Base-by-base conservation (phyloP, 2,113 vertebrate genomes). In the Psilopogon haemacephalus region DNA sequence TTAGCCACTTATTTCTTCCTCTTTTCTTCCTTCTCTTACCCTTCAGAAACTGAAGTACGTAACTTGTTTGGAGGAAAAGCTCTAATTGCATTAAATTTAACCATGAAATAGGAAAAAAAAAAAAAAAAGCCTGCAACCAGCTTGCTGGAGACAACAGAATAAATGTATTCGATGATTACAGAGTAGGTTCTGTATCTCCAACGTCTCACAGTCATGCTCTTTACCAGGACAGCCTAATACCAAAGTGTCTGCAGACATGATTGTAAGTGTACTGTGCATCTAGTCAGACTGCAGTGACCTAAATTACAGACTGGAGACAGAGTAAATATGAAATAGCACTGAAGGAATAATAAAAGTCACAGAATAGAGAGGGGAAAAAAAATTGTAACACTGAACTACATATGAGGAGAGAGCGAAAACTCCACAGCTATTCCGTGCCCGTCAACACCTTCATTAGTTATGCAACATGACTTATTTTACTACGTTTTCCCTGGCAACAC, bases 111-210 rank as follows among this genome's bases (percentile, higher is more conserved):
- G 38, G 2, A 46, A 84, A 15, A 40, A 9, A 84, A 44, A 52
- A 11, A 46, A 84, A 15, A 40, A 12, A 64, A 42, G 38, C 15
- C 15, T 62, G 69, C 19, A 91, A 44, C 46, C 38, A 77, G 54
- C 37, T 68, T 60, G 38, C 37, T 3, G 16, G 56, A 89, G 71
- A 60, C 44, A 52, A 68, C 50, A 85, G 62, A 65, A 50, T 44
- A 46, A 94, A 93, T 63, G 38, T n/a, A 92, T 87, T 30, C 44
- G 89, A 94, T 73, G 87, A 93, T 89, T 88, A 85, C 46, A 89
- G 78, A 89, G 78, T 52, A 33, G 85, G 33, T 83, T 91, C 35
- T 59, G 24, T 11, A 71, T 8, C 14, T 27, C 24, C 48, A 82
- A 0, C 35, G 80, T 59, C 85, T 93, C 85, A 82, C 6, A 88